Base-by-base conservation (phyloP, 2,797 vertebrate species). In the Sarcoramphus papa region DNA sequence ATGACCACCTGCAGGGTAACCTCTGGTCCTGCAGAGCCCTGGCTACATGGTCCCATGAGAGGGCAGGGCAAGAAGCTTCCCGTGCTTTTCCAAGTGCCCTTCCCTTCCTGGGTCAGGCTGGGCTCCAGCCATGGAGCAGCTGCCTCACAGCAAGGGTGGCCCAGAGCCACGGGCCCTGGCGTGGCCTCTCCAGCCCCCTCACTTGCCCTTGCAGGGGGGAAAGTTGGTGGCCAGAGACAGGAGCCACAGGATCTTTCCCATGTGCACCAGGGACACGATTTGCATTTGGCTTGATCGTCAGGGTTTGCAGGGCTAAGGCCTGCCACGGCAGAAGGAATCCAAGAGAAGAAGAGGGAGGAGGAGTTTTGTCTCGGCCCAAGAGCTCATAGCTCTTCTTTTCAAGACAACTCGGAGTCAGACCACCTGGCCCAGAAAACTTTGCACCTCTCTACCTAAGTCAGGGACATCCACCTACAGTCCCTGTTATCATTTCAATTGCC, bases 401-500 rank as follows among this genome's bases (percentile, higher is more conserved):
- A 64, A 70, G 14, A 47, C 21, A 53, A 35, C 23, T 28, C 54
- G 45, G 35, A 68, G 18, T 80, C 57, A 64, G 69, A 80, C n/a
- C 45, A 74, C 31, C 20, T 47, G 31, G 17, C 43, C 20, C 48
- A 69, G 50, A 43, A 74, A 63, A 63, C 23, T 40, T n/a, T 0
- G 0, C 43, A 30, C 2, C 14, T 37, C 11, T 25, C 51, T 11
- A 18, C 17, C 2, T 57, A 9, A 28, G 30, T 43, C 24, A 74
- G 67, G 27, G 24, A 43, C 31, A 59, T 48, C 37, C 50, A 79
- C 45, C 57, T 41, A 47, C 37, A 74, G 40, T 16, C 35, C 17
- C 45, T 14, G 3, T 69, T 68, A 75, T 70, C 0, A 0, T 16
- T 43, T 75, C 27, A 59, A 0, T 68, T 68, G 14, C 9, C 4